Percentiles rank a stretch among this genome's conserved stretches.
Conservation (phyloP, 2,888 invertebrate genomes). For the Tetragonisca angustula region DNA sequence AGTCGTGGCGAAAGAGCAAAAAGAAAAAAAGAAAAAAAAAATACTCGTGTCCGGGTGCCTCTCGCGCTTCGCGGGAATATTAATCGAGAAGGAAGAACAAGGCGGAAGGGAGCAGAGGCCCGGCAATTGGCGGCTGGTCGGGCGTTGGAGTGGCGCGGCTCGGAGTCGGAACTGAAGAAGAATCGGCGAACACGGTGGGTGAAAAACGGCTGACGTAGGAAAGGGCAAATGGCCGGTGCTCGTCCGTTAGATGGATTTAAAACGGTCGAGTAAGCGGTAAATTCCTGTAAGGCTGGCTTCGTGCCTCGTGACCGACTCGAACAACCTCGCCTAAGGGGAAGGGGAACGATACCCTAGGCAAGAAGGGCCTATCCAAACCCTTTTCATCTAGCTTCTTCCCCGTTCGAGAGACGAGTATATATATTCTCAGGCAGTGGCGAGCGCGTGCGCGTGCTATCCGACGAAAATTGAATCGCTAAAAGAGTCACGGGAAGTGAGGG, state of each 20-base stretch:
- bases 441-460: slow-evolving; percentile 32
- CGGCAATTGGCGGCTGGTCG: slow-evolving; percentile 41
- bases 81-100: slow-evolving; percentile 67
- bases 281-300: slow-evolving; percentile 66
- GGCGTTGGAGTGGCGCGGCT: slow-evolving; percentile 42
- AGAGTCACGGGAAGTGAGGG: slow-evolving; percentile 24
- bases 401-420: neutral
- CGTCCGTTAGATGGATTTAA: slow-evolving; percentile 73
- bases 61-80: slow-evolving; percentile 68
- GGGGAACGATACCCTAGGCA: slow-evolving; percentile 45
- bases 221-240: slow-evolving; percentile 61
- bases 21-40: slow-evolving; percentile 57
- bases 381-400: slow-evolving; percentile 14
- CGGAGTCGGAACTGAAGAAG: slow-evolving; percentile 25
- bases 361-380: slow-evolving; percentile 28
- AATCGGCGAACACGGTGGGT: slow-evolving; percentile 19
- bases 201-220: slow-evolving; percentile 39
- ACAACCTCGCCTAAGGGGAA: slow-evolving; percentile 54
- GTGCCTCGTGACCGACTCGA: slow-evolving; percentile 28
- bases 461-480: slow-evolving; percentile 59
- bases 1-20: slow-evolving; percentile 39
- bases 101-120: slow-evolving; percentile 19
- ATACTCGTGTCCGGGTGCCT: slow-evolving; percentile 9
- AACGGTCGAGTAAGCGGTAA: slow-evolving; percentile 77
- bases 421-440: slow-evolving; percentile 61